A percentile compares a stretch with the other conserved stretches of the same genome.
Evolutionary conservation across 2,888 invertebrate species (phyloP).

Genomic region (Drosophila rellima): DNA sequence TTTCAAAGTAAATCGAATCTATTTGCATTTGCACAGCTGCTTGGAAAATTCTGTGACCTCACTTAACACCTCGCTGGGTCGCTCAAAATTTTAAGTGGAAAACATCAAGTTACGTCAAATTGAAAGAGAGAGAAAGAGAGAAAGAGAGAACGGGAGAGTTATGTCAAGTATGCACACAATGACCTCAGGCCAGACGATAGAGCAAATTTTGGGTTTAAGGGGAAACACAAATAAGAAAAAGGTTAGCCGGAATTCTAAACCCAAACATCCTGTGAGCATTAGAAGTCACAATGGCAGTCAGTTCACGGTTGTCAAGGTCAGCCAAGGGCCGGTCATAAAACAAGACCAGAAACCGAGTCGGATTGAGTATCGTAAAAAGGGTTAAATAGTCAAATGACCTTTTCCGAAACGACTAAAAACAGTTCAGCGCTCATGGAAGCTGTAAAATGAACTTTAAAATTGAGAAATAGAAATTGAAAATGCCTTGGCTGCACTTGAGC

Average conservation of each 20-base stretch:
- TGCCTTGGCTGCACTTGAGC: constrained; percentile 72
- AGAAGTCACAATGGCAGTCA: constrained; percentile 34
- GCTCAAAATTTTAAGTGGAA: constrained; percentile 4
- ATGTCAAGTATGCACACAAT: constrained; percentile 34
- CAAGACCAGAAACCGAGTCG: constrained; percentile 13
- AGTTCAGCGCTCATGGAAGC: constrained; percentile 17
- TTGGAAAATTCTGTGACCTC: constrained; percentile 23
- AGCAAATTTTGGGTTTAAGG: constrained; percentile 26
- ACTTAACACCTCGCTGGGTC: constrained; percentile 51
- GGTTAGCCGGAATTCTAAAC: constrained; percentile 47
- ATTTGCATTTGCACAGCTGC: constrained; percentile 57
- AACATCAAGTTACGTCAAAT: constrained; percentile 21
- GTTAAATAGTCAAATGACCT: constrained; percentile 73
- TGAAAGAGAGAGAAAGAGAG: background rate
- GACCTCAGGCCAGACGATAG: constrained; percentile 31
- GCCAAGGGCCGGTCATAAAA: constrained; percentile 43
- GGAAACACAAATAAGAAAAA: constrained; percentile 53
- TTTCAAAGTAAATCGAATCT: background rate
- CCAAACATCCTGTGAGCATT: constrained; percentile 54
- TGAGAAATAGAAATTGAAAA: constrained; percentile 47
- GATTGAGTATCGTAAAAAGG: constrained; percentile 41
- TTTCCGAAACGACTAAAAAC: constrained; percentile 15
- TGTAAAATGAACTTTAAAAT: constrained; percentile 53
- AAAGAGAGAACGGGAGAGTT: constrained; percentile 6
- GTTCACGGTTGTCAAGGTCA: constrained; percentile 52